Percentiles rank a stretch among this genome's conserved stretches.
Conservation (phyloP, 92 coral and sea anemone genomes). For the Ricordea florida region DNA sequence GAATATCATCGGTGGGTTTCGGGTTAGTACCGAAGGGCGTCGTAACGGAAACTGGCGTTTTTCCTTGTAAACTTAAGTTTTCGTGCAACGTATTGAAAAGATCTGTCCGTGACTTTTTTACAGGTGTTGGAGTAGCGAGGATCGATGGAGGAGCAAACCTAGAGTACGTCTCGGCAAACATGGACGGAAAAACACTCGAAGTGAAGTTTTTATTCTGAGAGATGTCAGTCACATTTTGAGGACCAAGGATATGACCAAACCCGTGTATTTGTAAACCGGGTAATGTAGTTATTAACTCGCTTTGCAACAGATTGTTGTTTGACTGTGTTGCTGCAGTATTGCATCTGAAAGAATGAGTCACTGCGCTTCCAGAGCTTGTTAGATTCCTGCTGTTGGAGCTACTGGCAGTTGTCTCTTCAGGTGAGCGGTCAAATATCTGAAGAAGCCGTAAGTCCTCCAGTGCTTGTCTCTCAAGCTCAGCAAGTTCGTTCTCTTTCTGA, state of each 20-base stretch:
- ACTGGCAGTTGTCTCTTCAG: neutral
- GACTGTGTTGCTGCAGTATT: too few species aligned
- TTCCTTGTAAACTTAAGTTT: too few species aligned
- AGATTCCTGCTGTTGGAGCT: neutral
- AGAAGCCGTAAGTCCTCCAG: constrained; percentile 26
- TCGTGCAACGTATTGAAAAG: neutral
- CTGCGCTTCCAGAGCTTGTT: neutral
- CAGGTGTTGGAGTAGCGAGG: constrained; percentile 5
- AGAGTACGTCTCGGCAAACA: neutral
- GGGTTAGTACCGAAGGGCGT: neutral
- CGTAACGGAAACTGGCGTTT: neutral
- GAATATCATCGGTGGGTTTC: neutral
- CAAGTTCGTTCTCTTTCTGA: constrained; percentile 9
- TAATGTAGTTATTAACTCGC: too few species aligned
- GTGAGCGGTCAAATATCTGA: neutral
- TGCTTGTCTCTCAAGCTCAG: constrained; percentile 30
- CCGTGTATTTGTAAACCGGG: too few species aligned
- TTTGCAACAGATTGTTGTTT: too few species aligned
- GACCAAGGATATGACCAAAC: too few species aligned
- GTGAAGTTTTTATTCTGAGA: neutral
- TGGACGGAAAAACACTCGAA: neutral
- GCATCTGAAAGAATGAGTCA: neutral
- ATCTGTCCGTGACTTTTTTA: neutral
- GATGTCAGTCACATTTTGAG: too few species aligned
- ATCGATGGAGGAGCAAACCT: neutral